Conservation (phyloP, 2,888 invertebrate genomes). For the Drosophila limbata region DNA sequence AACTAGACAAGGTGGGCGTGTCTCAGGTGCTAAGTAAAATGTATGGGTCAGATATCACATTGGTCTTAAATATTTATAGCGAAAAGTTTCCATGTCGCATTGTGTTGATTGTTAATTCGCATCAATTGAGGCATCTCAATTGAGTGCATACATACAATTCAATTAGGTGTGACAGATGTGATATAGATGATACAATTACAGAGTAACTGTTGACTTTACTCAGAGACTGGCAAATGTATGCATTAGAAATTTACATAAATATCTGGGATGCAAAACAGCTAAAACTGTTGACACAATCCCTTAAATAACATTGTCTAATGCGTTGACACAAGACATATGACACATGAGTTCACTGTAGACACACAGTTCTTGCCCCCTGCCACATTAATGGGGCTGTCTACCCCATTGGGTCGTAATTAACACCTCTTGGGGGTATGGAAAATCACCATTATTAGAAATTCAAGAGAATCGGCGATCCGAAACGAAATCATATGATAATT, state of each 20-base stretch:
- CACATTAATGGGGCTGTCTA: constrained; percentile 14
- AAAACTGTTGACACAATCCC: constrained; percentile 27
- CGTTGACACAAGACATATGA: constrained; percentile 23
- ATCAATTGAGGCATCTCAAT: constrained; percentile 54
- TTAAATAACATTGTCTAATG: not conserved
- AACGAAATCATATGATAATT: constrained; percentile 14
- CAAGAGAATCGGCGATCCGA: constrained; percentile 13
- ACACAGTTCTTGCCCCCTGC: constrained; percentile 8
- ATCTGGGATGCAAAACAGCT: constrained; percentile 13
- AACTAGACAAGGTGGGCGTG: constrained; percentile 26
- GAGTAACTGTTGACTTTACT: not conserved
- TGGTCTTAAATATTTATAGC: constrained; percentile 20
- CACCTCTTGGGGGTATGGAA: constrained; percentile 33
- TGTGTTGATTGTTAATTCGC: constrained; percentile 45
- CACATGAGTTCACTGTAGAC: constrained; percentile 4
- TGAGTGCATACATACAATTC: constrained; percentile 62
- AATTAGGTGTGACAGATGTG: constrained; percentile 48
- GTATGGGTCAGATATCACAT: constrained; percentile 19
- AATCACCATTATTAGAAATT: constrained; percentile 8
- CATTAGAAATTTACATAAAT: constrained; percentile 40
- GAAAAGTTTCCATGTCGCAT: constrained; percentile 47
- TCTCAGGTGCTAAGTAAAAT: constrained; percentile 25
- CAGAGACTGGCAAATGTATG: constrained; percentile 48
- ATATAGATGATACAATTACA: constrained; percentile 18
- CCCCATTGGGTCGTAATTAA: constrained; percentile 28